These are phyloP conservation scores for Hymenopus coronatus DNA, from an alignment of 2,888 invertebrate genomes.

Conservation along the genomic window DNA sequence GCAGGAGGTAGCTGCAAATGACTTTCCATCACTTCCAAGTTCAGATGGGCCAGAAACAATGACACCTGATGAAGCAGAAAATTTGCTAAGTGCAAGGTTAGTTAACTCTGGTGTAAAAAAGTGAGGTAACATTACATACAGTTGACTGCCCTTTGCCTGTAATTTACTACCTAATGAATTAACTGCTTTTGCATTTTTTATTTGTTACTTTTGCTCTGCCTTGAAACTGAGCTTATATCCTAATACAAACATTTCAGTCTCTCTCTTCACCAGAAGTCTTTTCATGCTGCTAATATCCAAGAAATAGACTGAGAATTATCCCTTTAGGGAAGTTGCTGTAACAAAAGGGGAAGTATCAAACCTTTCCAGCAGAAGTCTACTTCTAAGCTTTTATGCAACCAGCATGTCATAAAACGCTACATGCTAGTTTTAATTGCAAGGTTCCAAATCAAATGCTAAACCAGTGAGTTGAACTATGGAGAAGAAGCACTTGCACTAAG, in stretches of 20 bases:
- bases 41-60: slow-evolving; percentile 49
- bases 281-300: neutral
- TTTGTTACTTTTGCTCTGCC: neutral
- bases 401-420: no score
- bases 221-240: neutral
- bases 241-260: neutral
- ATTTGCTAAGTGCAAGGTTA: slow-evolving; percentile 81
- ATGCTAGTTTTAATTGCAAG: no score
- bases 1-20: slow-evolving; percentile 44
- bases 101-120: slow-evolving; percentile 35
- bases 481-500: no score
- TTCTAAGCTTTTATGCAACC: no score
- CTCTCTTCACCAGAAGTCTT: neutral
- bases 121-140: neutral
- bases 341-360: neutral
- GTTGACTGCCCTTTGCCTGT: neutral
- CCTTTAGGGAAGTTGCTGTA: neutral
- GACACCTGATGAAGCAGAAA: slow-evolving; percentile 87
- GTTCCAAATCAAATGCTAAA: no score
- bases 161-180: neutral
- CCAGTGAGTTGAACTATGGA: no score
- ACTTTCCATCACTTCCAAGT: neutral
- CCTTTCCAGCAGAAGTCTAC: no score
- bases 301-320: neutral
- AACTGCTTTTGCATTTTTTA: neutral